Conservation (phyloP, 1,140 invertebrate genomes). For the Potamilus streckersoni region DNA sequence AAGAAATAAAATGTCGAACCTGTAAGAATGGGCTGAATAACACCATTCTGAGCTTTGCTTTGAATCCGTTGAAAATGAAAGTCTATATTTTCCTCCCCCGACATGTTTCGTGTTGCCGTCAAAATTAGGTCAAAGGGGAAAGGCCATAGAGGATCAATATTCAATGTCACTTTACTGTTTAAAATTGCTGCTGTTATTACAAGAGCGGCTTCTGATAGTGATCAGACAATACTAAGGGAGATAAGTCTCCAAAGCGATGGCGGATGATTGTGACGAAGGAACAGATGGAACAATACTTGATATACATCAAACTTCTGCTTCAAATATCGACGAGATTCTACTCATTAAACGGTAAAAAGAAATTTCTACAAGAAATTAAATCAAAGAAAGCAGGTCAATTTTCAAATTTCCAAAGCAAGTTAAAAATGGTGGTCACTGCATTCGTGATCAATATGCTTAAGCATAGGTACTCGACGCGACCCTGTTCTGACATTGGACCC, state of each 20-base stretch:
- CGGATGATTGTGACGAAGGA: slow-evolving; percentile 10
- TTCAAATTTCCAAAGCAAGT: too few species aligned
- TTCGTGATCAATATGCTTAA: too few species aligned
- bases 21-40: slow-evolving; percentile 56
- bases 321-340: slow-evolving; percentile 1
- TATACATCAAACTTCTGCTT: not conserved
- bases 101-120: slow-evolving; percentile 31
- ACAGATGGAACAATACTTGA: not conserved
- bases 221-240: slow-evolving; percentile 6
- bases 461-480: too few species aligned
- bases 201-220: not conserved
- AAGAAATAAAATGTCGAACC: slow-evolving; percentile 35
- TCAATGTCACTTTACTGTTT: not conserved
- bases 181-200: slow-evolving; percentile 2
- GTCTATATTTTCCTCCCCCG: slow-evolving; percentile 11
- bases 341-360: too few species aligned
- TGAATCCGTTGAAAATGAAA: slow-evolving; percentile 29
- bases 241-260: slow-evolving; percentile 8
- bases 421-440: too few species aligned
- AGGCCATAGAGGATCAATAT: slow-evolving; percentile 6
- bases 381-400: too few species aligned
- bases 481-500: too few species aligned
- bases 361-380: too few species aligned
- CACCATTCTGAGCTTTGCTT: slow-evolving; percentile 50
- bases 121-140: slow-evolving; percentile 17